Base-by-base conservation (phyloP, 2,888 invertebrate genomes). In the Matsumyia berberina region DNA sequence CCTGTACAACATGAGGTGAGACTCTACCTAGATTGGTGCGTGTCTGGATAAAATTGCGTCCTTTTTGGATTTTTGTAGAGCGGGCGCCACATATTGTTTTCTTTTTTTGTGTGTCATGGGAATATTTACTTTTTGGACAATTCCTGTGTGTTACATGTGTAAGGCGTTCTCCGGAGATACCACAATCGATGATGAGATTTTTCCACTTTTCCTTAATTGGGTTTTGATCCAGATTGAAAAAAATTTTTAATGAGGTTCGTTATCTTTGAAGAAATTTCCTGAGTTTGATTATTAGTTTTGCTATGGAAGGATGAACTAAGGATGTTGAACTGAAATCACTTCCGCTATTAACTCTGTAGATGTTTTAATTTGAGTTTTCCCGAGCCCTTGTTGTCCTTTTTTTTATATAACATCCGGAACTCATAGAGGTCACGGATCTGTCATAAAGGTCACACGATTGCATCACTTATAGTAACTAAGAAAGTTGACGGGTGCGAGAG, bases 101-200 rank as follows among this genome's bases (percentile, higher is more conserved):
- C 39, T 51, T 55, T 53, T 58, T 64, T 81, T 57, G 33, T 72
- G 58, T 39, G 29, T 53, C 58, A 44, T 17, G 66, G 74, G 66
- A 53, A 66, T 66, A 53, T 76, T 57, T 37, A 24, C 9, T 9
- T 53, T 77, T 53, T 60, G 66, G 58, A 72, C 66, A 82, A 42
- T 66, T 83, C 79, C 79, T 73, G 73, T 69, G 19, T 73, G 24
- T 44, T 60, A 73, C 82, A 83, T 78, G 62, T 83, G 82, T 69
- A 39, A 12, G 49, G 37, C 39, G 72, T 78, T 78, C 60, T 73
- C 66, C 31, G 83, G 79, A 69, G 35, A 79, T 79, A 79, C 83
- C 83, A 74, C 79, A 74, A 79, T 64, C 83, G 69, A 79, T 83
- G 69, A 83, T 83, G 53, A 79, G 62, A 73, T 17, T 42, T 82